Percentiles rank a stretch among this genome's conserved stretches.
These are phyloP conservation scores for Carcinoscorpius rotundicauda DNA, from an alignment of 1,140 invertebrate genomes.

Conservation along the genomic window DNA sequence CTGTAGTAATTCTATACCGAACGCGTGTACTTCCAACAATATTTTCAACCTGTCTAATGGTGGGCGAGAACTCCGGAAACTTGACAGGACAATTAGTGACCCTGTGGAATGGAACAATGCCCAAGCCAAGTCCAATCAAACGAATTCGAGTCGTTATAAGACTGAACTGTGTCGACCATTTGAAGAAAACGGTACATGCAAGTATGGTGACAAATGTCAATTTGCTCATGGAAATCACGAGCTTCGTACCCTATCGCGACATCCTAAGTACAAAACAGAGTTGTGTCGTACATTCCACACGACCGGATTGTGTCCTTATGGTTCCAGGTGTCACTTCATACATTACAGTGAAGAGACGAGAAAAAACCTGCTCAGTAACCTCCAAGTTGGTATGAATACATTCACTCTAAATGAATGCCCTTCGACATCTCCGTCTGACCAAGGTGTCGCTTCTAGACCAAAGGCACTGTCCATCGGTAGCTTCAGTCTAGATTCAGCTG, in stretches of 20 bases:
- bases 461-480: conserved; percentile 28
- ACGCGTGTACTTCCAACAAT: too few species aligned
- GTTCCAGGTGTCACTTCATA: conserved; percentile 95
- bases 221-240: conserved; percentile 94
- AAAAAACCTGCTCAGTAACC: conserved; percentile 10
- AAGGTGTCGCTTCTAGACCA: conserved; percentile 9
- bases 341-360: conserved; percentile 84
- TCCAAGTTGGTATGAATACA: too few species aligned
- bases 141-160: conserved; percentile 74
- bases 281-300: conserved; percentile 94
- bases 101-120: conserved; percentile 1
- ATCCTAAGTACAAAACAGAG: conserved; percentile 99
- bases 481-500: conserved; percentile 23
- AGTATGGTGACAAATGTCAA: conserved; percentile 98
- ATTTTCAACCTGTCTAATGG: too few species aligned
- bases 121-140: not conserved
- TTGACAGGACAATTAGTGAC: conserved; percentile 67
- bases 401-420: too few species aligned
- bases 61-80: conserved; percentile 46
- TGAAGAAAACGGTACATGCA: conserved; percentile 89
- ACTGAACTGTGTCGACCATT: conserved; percentile 96
- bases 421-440: too few species aligned
- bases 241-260: conserved; percentile 76
- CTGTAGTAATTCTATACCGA: too few species aligned
- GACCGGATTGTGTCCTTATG: conserved; percentile 95